A percentile compares a stretch with the other conserved stretches of the same genome.
Conservation (phyloP, 2,797 vertebrate genomes). For the Halcyon badia region DNA sequence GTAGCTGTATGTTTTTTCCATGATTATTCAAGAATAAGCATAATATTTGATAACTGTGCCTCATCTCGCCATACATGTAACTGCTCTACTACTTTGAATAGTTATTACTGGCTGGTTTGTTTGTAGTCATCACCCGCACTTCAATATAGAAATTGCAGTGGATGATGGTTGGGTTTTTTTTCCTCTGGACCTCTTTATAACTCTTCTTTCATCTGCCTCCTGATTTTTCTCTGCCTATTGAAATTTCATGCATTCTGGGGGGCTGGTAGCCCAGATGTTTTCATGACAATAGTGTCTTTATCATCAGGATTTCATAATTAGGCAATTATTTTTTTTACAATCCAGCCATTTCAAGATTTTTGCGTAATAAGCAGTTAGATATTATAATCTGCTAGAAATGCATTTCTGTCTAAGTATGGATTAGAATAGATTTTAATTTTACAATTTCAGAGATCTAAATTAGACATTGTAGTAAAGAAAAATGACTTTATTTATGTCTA, state of each 20-base stretch:
- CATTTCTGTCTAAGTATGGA: conserved; percentile 20
- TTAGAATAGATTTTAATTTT: conserved; percentile 67
- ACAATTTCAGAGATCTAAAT: conserved; percentile 51
- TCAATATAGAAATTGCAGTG: neutral
- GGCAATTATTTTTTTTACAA: conserved; percentile 66
- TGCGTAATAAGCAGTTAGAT: conserved; percentile 58
- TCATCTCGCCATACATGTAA: neutral
- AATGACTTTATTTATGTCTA: conserved; percentile 5
- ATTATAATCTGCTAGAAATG: conserved; percentile 37
- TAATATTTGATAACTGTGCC: neutral
- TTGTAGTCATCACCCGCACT: neutral
- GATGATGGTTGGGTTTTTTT: neutral
- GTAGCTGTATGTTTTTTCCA: neutral
- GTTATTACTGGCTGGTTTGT: neutral
- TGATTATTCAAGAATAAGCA: neutral
- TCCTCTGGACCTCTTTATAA: conserved; percentile 24
- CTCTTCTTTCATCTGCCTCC: conserved; percentile 20
- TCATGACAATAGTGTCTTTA: conserved; percentile 59
- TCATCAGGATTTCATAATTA: conserved; percentile 53
- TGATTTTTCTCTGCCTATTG: conserved; percentile 34
- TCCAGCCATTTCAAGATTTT: conserved; percentile 31
- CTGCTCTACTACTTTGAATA: neutral
- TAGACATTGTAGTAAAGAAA: conserved; percentile 54
- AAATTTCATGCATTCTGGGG: conserved; percentile 17
- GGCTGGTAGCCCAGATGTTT: conserved; percentile 61